These are phyloP conservation scores for Hyppa rectilinea DNA, from an alignment of 2,888 invertebrate species.

Conservation along the genomic window DNA sequence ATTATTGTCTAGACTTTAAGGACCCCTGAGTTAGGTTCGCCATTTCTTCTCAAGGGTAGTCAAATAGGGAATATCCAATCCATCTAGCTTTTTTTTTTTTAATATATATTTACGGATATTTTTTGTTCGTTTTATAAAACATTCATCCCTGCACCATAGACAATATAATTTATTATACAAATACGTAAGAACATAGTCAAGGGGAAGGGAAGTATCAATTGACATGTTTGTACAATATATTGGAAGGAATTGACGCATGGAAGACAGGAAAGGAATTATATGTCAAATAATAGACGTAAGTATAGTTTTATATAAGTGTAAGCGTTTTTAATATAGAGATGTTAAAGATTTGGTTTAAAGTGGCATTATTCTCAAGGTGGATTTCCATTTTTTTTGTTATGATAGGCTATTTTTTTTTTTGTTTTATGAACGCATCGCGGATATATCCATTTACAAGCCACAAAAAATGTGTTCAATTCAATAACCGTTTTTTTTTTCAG, in stretches of 20 bases:
- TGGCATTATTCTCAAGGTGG: conserved; percentile 11
- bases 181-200: conserved; percentile 7
- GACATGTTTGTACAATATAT: conserved; percentile 86
- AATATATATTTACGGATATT: no score
- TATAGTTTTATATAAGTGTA: conserved; percentile 47
- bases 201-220: conserved; percentile 79
- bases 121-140: conserved; percentile 20
- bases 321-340: conserved; percentile 30
- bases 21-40: no score
- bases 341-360: not conserved
- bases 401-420: no score
- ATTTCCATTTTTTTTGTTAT: no score
- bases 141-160: conserved; percentile 6
- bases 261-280: conserved; percentile 84
- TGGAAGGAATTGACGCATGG: conserved; percentile 90
- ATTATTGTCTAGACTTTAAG: no score
- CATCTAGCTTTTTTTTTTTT: no score
- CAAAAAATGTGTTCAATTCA: not conserved
- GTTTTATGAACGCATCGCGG: not conserved
- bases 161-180: conserved; percentile 37
- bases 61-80: no score
- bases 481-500: not conserved
- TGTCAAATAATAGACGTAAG: conserved; percentile 60
- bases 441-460: not conserved
- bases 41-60: no score